These are phyloP conservation scores for Haplochromis burtoni DNA, from an alignment of 2,113 vertebrate genomes.

Conservation along the genomic window DNA sequence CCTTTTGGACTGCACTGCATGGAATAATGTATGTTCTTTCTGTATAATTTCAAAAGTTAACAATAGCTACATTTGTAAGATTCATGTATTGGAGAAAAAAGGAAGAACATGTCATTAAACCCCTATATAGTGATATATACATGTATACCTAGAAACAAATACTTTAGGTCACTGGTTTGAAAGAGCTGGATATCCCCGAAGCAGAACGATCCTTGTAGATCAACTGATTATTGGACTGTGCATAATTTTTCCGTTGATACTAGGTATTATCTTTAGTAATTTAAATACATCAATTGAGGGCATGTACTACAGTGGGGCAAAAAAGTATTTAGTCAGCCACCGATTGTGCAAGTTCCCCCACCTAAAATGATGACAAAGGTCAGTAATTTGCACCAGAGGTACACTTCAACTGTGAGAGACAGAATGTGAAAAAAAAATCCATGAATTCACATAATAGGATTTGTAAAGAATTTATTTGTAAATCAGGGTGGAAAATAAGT, in stretches of 20 bases:
- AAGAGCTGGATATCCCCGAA: neutral
- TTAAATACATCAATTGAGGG: neutral
- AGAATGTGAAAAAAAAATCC: no score
- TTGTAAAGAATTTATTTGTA: no score
- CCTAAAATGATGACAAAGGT: no score
- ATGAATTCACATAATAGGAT: no score
- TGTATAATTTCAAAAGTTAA: neutral
- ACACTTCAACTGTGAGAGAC: no score
- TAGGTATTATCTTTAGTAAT: neutral
- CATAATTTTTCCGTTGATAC: neutral
- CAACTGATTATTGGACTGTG: neutral
- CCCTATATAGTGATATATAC: neutral
- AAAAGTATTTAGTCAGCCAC: no score
- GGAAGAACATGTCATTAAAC: neutral
- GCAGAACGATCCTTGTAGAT: neutral
- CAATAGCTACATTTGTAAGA: neutral
- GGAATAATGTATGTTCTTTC: neutral
- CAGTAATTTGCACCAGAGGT: no score
- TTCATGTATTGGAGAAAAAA: neutral
- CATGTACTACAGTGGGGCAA: neutral
- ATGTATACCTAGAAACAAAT: neutral
- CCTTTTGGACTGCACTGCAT: neutral
- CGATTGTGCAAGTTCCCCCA: no score
- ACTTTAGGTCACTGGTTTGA: neutral
- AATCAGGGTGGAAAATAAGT: no score